These are phyloP conservation scores for Psilopsiagon aymara DNA, from an alignment of 2,113 vertebrate genomes.

Conservation along the genomic window DNA sequence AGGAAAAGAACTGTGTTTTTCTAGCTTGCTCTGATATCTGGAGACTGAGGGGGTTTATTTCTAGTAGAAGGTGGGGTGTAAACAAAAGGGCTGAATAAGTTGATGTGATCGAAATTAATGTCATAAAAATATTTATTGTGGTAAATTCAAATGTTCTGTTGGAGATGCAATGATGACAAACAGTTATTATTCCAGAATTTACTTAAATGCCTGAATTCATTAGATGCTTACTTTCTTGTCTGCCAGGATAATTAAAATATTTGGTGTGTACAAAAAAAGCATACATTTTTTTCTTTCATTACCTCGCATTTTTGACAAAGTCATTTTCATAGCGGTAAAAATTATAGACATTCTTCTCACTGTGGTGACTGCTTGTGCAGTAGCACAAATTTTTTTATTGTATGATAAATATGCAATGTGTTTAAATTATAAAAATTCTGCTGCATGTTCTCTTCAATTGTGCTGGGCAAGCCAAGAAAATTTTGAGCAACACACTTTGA, in stretches of 20 bases:
- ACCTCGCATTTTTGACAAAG: neutral
- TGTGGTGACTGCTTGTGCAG: neutral
- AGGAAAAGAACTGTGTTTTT: neutral
- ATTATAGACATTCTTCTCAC: accelerated
- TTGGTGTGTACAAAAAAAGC: neutral
- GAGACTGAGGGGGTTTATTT: neutral
- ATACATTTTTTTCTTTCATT: neutral
- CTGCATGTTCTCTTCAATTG: neutral
- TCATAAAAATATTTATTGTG: neutral
- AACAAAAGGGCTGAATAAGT: neutral
- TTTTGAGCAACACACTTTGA: neutral
- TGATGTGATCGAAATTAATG: neutral
- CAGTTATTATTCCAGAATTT: neutral
- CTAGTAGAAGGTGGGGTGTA: neutral
- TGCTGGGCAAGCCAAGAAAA: neutral
- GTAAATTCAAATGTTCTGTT: neutral
- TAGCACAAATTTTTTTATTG: neutral
- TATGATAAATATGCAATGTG: neutral
- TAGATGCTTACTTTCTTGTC: neutral
- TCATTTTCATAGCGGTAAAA: neutral
- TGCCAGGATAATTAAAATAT: neutral
- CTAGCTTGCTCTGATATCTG: neutral
- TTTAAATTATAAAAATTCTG: neutral
- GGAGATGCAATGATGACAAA: neutral
- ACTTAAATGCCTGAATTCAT: neutral